A percentile compares a stretch with the other conserved stretches of the same genome.
phyloP scores from a whole-genome alignment of 2,797 vertebrate species.

The Tachyglossus aculeatus region DNA sequence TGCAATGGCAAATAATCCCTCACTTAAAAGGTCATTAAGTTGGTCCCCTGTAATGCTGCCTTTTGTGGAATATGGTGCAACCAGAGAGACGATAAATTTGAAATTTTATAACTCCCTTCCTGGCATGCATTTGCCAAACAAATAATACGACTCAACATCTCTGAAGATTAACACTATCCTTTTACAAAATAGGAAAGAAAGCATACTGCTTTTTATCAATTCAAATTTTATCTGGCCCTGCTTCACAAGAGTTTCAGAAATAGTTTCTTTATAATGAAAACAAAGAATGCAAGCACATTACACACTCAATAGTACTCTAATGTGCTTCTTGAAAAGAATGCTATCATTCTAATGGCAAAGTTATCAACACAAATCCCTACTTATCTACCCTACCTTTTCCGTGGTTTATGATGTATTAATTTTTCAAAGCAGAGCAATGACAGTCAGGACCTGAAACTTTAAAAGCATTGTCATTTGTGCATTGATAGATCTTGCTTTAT shows the following conservation, averaged over 20 bases:
- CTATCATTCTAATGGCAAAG: slow-evolving; percentile 13
- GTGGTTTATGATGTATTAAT: slow-evolving; percentile 13
- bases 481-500: not conserved
- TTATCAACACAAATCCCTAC: slow-evolving; percentile 17
- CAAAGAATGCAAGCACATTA: not conserved
- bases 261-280: slow-evolving; percentile 30
- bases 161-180: not conserved
- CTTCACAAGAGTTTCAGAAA: slow-evolving; percentile 10
- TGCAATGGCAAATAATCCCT: no score
- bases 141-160: not conserved
- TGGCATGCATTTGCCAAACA: not conserved
- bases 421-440: not conserved
- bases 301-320: slow-evolving; percentile 9
- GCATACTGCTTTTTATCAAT: not conserved
- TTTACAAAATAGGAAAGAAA: slow-evolving; percentile 29
- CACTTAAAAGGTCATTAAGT: no score
- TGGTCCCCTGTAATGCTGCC: no score
- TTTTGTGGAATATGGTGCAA: no score
- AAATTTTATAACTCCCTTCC: no score
- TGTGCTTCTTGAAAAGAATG: slow-evolving; percentile 15
- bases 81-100: no score
- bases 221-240: not conserved
- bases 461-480: slow-evolving; percentile 8
- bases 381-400: slow-evolving; percentile 6
- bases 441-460: not conserved